Base-by-base conservation (phyloP, 2,888 invertebrate genomes). In the Abrostola tripartita region DNA sequence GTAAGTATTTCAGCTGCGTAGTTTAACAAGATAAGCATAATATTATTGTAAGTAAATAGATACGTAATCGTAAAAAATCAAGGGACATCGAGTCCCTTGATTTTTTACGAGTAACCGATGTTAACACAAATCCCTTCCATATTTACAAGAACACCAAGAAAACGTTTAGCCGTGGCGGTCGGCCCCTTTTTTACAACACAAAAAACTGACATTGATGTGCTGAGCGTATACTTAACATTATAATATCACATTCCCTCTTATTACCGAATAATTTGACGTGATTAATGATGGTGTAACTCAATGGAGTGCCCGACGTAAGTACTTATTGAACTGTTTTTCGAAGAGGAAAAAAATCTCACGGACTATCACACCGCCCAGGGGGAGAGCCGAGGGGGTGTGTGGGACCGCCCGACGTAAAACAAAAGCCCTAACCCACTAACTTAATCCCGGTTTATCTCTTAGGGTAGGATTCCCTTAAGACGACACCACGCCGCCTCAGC, bases 1-100 rank as follows among this genome's bases (percentile, higher is more conserved):
- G n/a, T n/a, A n/a, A n/a, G n/a, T n/a, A n/a, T 12, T 9, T 14
- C 44, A 47, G 44, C 44, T 47, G 44, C 24, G 44, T 47, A 47
- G 44, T 14, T 12, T 8, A 24, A 24, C 24, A 24, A 47, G 44
- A 47, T 47, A 47, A 24, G 24, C 24, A 9, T 14, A 5, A 9
- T 14, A 5, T 8, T 24, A 24, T 4, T 24, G 24, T 24, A 4
- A 24, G 8, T 14, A 47, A 9, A 9, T 47, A 0, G 44, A 47
- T 47, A 47, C 9, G 44, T 47, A 47, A 47, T 47, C 44, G 9
- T 9, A 9, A 9, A 47, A 24, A 24, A 9, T 9, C 8, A 24
- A 47, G 24, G 24, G n/a, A n/a, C n/a, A n/a, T n/a, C n/a, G n/a
- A n/a, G 9, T 24, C 24, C 9, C 7, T n/a, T n/a, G 24, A 44